phyloP scores from a whole-genome alignment of 2,797 vertebrate genomes.

The Furcifer pardalis region DNA sequence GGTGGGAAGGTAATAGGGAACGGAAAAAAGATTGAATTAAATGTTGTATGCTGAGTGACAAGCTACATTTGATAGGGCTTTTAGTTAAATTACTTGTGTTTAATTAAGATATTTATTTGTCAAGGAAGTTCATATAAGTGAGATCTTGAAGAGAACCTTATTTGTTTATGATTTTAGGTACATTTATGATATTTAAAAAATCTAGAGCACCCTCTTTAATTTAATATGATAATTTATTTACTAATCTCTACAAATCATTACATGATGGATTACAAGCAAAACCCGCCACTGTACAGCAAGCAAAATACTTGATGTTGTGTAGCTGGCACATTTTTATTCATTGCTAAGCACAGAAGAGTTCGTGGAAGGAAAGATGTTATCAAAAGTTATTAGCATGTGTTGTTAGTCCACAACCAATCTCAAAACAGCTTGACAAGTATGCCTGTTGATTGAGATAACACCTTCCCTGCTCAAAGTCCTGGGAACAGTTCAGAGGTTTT shows the following conservation, averaged over 20 bases:
- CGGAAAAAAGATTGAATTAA: slow-evolving; percentile 89
- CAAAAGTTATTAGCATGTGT: background rate
- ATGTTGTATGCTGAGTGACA: slow-evolving; percentile 86
- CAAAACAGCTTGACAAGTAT: background rate
- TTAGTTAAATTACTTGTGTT: slow-evolving; percentile 95
- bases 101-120: slow-evolving; percentile 88
- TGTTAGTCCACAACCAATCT: background rate
- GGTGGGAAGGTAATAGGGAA: slow-evolving; percentile 71
- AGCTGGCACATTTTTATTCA: slow-evolving; percentile 7
- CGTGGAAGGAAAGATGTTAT: background rate
- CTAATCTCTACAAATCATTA: background rate
- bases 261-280: background rate
- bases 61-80: slow-evolving; percentile 88
- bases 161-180: slow-evolving; percentile 47
- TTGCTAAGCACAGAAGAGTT: background rate
- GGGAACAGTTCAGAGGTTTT: background rate
- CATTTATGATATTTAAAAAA: slow-evolving; percentile 1
- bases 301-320: background rate
- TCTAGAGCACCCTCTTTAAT: slow-evolving; percentile 9
- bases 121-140: slow-evolving; percentile 78
- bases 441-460: slow-evolving; percentile 10
- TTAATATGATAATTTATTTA: slow-evolving; percentile 34
- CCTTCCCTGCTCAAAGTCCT: background rate
- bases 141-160: slow-evolving; percentile 56
- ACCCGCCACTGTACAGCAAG: slow-evolving; percentile 16